phyloP scores from a whole-genome alignment of 2,113 vertebrate genomes.

The Dendropsophus ebraccatus region DNA sequence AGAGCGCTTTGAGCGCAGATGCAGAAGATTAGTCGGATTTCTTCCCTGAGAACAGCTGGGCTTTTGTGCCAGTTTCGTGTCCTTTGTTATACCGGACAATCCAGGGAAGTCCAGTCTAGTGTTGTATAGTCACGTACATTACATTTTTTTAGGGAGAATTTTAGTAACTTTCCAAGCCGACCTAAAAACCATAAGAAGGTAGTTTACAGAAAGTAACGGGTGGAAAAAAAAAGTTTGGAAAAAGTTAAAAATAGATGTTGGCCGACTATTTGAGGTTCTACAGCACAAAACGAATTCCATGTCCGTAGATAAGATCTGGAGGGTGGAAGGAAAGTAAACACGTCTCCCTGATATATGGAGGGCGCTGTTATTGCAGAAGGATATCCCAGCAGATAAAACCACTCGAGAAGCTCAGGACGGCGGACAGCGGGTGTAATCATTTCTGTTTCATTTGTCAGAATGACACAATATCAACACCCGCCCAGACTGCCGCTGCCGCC shows the following conservation, averaged over 20 bases:
- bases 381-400: background rate
- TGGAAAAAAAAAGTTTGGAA: constrained; percentile 8
- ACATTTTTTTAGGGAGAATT: constrained; percentile 30
- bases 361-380: constrained; percentile 44
- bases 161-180: constrained; percentile 23
- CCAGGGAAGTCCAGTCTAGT: constrained; percentile 27
- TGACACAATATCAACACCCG: constrained; percentile 60
- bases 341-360: background rate
- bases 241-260: constrained; percentile 47
- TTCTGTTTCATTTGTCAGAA: constrained; percentile 57
- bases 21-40: constrained; percentile 36
- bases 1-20: constrained; percentile 26
- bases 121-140: constrained; percentile 47
- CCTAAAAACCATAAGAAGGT: constrained; percentile 46
- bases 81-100: constrained; percentile 51
- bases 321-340: background rate
- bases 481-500: constrained; percentile 57
- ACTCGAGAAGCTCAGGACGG: constrained; percentile 16
- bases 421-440: background rate
- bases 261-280: constrained; percentile 22
- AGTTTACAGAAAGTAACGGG: constrained; percentile 9
- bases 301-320: constrained; percentile 35
- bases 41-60: constrained; percentile 40
- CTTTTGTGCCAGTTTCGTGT: constrained; percentile 41
- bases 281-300: constrained; percentile 32